Percentiles rank a stretch among this genome's conserved stretches.
Evolutionary conservation across 1,140 invertebrate species (phyloP).

Genomic region (Monochamus saltuarius): DNA sequence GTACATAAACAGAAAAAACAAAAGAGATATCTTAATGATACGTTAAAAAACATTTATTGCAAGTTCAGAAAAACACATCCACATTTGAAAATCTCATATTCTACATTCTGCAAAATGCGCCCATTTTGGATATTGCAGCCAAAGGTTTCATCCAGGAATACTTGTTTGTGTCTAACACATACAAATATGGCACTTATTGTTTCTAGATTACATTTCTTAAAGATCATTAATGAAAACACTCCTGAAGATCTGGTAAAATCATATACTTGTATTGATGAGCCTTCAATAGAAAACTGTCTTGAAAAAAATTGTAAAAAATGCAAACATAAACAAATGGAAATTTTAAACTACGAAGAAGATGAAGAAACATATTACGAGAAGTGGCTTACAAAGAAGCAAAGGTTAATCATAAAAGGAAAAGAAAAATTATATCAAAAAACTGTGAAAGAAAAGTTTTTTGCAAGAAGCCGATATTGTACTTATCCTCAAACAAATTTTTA

Average conservation of each 20-base stretch:
- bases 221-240: constrained; percentile 4
- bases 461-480: not conserved
- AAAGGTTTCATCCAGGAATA: too few species aligned
- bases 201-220: not conserved
- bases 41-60: not conserved
- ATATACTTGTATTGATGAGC: not conserved
- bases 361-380: not conserved
- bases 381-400: not conserved
- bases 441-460: constrained; percentile 1
- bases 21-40: not conserved
- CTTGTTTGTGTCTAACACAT: too few species aligned
- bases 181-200: not conserved
- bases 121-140: too few species aligned
- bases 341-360: constrained; percentile 2
- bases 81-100: too few species aligned
- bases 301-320: not conserved
- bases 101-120: too few species aligned
- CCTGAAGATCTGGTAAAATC: constrained; percentile 2
- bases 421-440: not conserved
- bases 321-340: not conserved
- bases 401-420: not conserved
- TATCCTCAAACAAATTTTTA: constrained; percentile 3
- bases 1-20: constrained; percentile 4
- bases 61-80: not conserved
- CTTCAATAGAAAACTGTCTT: not conserved